phyloP scores from a whole-genome alignment of 2,888 invertebrate genomes.

The Lycaena phlaeas region DNA sequence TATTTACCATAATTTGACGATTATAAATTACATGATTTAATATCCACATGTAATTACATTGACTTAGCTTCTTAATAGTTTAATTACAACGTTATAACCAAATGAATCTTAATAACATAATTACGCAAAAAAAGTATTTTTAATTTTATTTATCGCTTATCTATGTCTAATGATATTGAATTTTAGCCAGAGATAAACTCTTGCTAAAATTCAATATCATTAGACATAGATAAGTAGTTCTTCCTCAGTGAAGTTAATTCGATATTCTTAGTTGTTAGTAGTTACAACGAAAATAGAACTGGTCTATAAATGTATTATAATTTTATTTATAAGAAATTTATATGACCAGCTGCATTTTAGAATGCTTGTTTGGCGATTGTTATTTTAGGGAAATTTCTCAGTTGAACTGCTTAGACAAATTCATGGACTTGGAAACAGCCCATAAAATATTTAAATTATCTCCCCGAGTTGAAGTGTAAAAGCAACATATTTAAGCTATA shows the following conservation, averaged over 20 bases:
- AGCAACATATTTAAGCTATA: slow-evolving; percentile 11
- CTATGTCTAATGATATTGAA: too few relatives aligned
- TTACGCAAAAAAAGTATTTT: too few relatives aligned
- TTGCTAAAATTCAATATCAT: too few relatives aligned
- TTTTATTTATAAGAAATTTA: slow-evolving; percentile 49
- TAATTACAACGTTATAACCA: not conserved
- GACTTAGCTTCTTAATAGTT: not conserved
- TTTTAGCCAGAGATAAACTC: too few relatives aligned
- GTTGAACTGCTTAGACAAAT: slow-evolving; percentile 19
- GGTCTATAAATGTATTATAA: slow-evolving; percentile 30
- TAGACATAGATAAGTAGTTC: too few relatives aligned
- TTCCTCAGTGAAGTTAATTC: too few relatives aligned
- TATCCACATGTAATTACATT: not conserved
- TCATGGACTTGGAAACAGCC: slow-evolving; percentile 9
- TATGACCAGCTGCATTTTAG: slow-evolving; percentile 58
- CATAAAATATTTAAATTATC: slow-evolving; percentile 16
- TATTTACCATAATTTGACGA: not conserved
- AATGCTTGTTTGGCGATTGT: slow-evolving; percentile 37
- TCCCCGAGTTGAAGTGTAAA: slow-evolving; percentile 9
- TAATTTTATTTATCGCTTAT: too few relatives aligned
- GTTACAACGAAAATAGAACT: not conserved
- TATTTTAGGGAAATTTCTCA: slow-evolving; percentile 27
- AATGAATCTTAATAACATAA: not conserved
- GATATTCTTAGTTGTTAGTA: not conserved
- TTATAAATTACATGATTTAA: slow-evolving; percentile 3